Evolutionary conservation across 2,888 invertebrate species (phyloP).

Genomic region (Cheiracanthium punctorium): DNA sequence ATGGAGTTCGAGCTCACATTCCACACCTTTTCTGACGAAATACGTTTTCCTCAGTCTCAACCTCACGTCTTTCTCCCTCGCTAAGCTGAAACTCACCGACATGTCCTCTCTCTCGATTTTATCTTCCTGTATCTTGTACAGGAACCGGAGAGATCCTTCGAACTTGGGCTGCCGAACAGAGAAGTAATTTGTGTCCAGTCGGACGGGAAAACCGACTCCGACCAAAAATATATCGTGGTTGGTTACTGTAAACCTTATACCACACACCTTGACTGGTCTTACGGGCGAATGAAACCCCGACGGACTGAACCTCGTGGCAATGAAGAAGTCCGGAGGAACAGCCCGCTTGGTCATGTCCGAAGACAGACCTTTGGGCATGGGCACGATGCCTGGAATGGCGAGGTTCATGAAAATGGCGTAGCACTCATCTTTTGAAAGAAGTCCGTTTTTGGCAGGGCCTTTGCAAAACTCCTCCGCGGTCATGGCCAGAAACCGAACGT

Average conservation of each 20-base stretch:
- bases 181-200: conserved; percentile 71
- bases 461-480: conserved; percentile 72
- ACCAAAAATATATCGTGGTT: conserved; percentile 72
- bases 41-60: conserved; percentile 67
- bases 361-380: conserved; percentile 71
- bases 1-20: conserved; percentile 70
- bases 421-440: conserved; percentile 72
- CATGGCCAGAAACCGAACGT: conserved; percentile 72
- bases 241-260: conserved; percentile 72
- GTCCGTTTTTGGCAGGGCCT: conserved; percentile 69
- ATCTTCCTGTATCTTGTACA: conserved; percentile 71
- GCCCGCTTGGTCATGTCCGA: conserved; percentile 61
- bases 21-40: conserved; percentile 68
- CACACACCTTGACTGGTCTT: conserved; percentile 70
- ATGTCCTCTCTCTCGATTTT: conserved; percentile 69
- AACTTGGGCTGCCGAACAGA: conserved; percentile 70
- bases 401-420: conserved; percentile 73
- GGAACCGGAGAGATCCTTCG: conserved; percentile 72
- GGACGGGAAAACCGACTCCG: conserved; percentile 72
- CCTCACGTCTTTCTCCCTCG: conserved; percentile 70
- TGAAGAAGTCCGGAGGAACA: conserved; percentile 67
- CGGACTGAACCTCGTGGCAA: conserved; percentile 71
- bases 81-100: conserved; percentile 65
- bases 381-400: conserved; percentile 72
- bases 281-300: conserved; percentile 71